Evolutionary conservation across 2,797 vertebrate species (phyloP).

Genomic region (Pseudocheirus occidentalis): DNA sequence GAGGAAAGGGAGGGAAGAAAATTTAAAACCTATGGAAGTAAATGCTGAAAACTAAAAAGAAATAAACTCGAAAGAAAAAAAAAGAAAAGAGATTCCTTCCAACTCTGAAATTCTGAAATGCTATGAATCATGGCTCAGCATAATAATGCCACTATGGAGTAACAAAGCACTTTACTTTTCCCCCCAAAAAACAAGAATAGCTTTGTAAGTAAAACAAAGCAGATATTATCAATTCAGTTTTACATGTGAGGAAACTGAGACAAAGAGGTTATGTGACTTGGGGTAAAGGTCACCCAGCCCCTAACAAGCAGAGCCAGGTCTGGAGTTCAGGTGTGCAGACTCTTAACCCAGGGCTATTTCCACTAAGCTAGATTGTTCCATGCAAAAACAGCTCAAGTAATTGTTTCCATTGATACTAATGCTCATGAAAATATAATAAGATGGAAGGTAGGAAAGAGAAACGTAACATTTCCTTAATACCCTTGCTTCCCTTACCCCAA

Average conservation of each 20-base stretch:
- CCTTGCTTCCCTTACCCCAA: not conserved
- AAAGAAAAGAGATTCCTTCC: not conserved
- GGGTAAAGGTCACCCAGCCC: not conserved
- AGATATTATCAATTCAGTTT: not conserved
- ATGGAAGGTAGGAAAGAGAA: not conserved
- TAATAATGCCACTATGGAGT: not conserved
- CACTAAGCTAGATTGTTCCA: not conserved
- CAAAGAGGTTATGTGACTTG: not conserved
- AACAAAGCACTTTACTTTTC: not conserved
- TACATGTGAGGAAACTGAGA: not conserved
- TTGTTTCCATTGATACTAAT: not conserved
- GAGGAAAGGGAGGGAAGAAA: too few relatives aligned
- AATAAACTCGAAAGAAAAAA: too few relatives aligned
- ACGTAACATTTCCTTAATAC: not conserved
- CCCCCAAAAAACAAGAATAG: not conserved
- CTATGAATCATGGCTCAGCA: not conserved
- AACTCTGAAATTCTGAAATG: not conserved
- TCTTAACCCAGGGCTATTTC: not conserved
- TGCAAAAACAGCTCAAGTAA: conserved; percentile 8
- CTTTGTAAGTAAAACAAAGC: not conserved
- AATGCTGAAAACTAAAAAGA: too few relatives aligned
- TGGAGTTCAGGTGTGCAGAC: not conserved
- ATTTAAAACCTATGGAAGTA: too few relatives aligned
- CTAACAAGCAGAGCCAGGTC: not conserved
- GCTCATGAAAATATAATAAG: conserved; percentile 20